Evolutionary conservation across 2,113 vertebrate species (phyloP), one percentile per base, ranked within the genome.

Genomic region (Acrocephalus arundinaceus): DNA sequence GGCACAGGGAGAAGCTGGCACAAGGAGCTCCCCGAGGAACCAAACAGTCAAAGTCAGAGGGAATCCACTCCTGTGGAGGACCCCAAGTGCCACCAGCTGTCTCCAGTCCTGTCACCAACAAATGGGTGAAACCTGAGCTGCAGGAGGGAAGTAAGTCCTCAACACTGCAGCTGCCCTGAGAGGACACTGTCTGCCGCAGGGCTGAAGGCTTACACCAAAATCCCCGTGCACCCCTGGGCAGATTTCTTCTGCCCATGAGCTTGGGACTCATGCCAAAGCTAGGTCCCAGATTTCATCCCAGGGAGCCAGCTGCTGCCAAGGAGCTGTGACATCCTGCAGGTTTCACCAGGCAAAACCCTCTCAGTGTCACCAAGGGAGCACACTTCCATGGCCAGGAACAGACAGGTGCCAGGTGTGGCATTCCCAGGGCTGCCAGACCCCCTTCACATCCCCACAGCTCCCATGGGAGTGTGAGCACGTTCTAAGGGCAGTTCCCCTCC

Each of bases 181-280:
- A 62, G 59, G n/a, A 48, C 41, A 2, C 20, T 79, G 57, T 39
- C 39, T 54, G 52, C 46, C 7, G 2, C 48, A 22, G 71, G 6
- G 33, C 49, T 48, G 70, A 22, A 54, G 31, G 51, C 21, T 71
- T 6, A 13, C 0, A 2, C 52, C 78, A 39, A 67, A 75, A 68
- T 5, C 35, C 28, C 27, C 0, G 0, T 3, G 30, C 4, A 35
- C 10, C 20, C 46, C 41, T 2, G 0, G 0, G 2, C n/a, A 75
- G 10, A 24, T 1, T 19, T 13, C 41, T 33, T 7, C 49, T 39
- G 72, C 35, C 46, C 39, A 1, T 0, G 5, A 35, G n/a, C 23
- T 11, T 0, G 0, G 41, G 17, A 30, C 33, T 49, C 39, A 11
- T 2, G 5, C 27, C 80, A 61, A 35, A 77, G 17, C 41, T 46